These are phyloP conservation scores for Cecropterus lyciades DNA, from an alignment of 1,140 invertebrate genomes.

Conservation along the genomic window DNA sequence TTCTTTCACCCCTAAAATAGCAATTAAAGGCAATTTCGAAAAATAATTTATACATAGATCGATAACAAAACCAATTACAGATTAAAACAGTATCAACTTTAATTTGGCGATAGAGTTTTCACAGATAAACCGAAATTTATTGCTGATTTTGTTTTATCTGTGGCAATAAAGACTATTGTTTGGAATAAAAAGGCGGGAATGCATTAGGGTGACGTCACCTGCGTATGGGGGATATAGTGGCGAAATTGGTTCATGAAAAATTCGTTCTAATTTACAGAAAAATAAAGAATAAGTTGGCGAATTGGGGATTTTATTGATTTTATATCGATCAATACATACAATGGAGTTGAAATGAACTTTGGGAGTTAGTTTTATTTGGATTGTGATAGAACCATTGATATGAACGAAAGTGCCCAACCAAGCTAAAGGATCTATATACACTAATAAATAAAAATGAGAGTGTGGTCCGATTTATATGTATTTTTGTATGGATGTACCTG, in stretches of 20 bases:
- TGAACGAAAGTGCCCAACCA: no score
- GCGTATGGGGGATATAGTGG: slow-evolving; percentile 24
- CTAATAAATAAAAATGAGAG: no score
- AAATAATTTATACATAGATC: slow-evolving; percentile 1
- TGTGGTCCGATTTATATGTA: no score
- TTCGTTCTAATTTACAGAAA: background rate
- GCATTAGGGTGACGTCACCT: slow-evolving; percentile 37
- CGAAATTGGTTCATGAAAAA: slow-evolving; percentile 2
- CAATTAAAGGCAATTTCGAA: slow-evolving; percentile 15
- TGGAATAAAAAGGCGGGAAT: slow-evolving; percentile 31
- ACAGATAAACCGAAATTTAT: slow-evolving; percentile 29
- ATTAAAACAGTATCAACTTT: slow-evolving; percentile 27
- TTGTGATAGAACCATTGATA: background rate
- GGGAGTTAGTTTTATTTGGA: background rate
- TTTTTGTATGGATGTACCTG: no score
- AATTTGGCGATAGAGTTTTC: slow-evolving; percentile 25
- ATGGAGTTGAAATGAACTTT: slow-evolving; percentile 4
- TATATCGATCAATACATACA: slow-evolving; percentile 24
- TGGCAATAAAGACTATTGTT: slow-evolving; percentile 30
- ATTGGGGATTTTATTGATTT: slow-evolving; percentile 20
- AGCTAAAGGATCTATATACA: no score
- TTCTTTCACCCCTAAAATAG: background rate
- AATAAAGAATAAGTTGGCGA: slow-evolving; percentile 19
- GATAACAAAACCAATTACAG: slow-evolving; percentile 28
- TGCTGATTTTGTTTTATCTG: slow-evolving; percentile 29